These are phyloP conservation scores for Pandemis cinnamomeana DNA, from an alignment of 2,888 invertebrate species.

Conservation along the genomic window DNA sequence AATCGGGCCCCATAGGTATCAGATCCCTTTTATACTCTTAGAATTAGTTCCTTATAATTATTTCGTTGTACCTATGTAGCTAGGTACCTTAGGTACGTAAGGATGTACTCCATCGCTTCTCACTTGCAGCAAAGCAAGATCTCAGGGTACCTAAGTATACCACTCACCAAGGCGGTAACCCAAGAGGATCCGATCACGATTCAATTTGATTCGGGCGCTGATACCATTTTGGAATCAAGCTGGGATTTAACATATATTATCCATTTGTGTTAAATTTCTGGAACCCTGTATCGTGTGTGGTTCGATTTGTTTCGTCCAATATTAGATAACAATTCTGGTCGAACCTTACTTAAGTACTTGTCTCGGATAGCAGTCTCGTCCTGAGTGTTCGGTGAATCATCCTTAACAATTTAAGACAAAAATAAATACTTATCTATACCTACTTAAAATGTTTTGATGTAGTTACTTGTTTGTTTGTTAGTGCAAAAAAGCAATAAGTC, in stretches of 20 bases:
- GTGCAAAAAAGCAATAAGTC: too few relatives aligned
- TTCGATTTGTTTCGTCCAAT: not conserved
- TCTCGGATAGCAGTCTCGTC: not conserved
- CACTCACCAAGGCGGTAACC: not conserved
- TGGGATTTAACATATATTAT: constrained; percentile 24
- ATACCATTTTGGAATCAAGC: constrained; percentile 17
- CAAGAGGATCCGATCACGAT: constrained; percentile 24
- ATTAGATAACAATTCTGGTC: not conserved
- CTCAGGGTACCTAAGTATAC: not conserved
- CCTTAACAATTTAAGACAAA: not conserved
- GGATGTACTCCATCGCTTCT: not conserved
- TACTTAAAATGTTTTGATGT: too few relatives aligned
- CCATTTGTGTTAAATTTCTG: constrained; percentile 7
- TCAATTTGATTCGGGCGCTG: constrained; percentile 30
- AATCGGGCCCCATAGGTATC: too few relatives aligned
- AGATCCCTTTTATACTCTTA: too few relatives aligned
- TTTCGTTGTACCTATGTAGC: not conserved
- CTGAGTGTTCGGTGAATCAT: not conserved
- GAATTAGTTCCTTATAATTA: too few relatives aligned
- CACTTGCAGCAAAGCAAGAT: constrained; percentile 1
- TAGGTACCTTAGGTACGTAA: not conserved
- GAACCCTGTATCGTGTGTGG: not conserved
- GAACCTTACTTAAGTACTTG: too few relatives aligned
- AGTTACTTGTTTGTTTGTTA: not conserved
- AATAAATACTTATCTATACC: too few relatives aligned